Base-by-base conservation (phyloP, 2,797 vertebrate species). In the Capromys pilorides region DNA sequence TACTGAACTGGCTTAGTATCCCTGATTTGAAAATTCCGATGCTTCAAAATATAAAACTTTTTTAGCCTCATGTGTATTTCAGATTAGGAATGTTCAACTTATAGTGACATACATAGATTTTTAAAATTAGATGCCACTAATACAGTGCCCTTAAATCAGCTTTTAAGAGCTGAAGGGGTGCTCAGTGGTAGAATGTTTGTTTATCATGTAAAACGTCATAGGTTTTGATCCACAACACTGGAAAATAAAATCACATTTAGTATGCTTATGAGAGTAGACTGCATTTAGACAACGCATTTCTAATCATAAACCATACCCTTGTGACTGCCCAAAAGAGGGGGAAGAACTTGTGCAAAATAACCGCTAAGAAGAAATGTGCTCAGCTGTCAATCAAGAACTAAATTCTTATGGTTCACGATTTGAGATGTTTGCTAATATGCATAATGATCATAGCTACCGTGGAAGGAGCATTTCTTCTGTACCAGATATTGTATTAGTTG, bases 371-470 rank as follows among this genome's bases (percentile, higher is more conserved):
- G n/a, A 36, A 54, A 77, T 84, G 19, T 67, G 6, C 31, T 75
- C 66, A 82, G 73, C 41, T 92, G 16, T 86, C 14, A 86, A 54
- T 92, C 87, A 85, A 39, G 61, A 45, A 89, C n/a, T 24, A 82
- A 75, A 91, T 93, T 91, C 62, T 84, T 85, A 62, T n/a, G 33
- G 3, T 90, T 88, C 61, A 26, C 22, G 89, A 26, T 54, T 87
- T 89, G 71, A 77, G 14, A n/a, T 94, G 22, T 86, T 95, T 92
- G 45, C 62, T 93, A 2, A 77, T 80, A 54, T 33, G 57, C 28
- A n/a, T 81, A 49, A 61, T 61, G 88, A 69, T 54, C 49, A 67
- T 39, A 33, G 0, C 41, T 77, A 59, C 39, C 12, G 3, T 71
- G n/a, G 28, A 86, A 18, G 59, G 6, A 88, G n/a, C 73, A 86